Percentiles rank a stretch among this genome's conserved stretches.
Conservation (phyloP, 92 coral and sea anemone species). For the Montipora capitata region DNA sequence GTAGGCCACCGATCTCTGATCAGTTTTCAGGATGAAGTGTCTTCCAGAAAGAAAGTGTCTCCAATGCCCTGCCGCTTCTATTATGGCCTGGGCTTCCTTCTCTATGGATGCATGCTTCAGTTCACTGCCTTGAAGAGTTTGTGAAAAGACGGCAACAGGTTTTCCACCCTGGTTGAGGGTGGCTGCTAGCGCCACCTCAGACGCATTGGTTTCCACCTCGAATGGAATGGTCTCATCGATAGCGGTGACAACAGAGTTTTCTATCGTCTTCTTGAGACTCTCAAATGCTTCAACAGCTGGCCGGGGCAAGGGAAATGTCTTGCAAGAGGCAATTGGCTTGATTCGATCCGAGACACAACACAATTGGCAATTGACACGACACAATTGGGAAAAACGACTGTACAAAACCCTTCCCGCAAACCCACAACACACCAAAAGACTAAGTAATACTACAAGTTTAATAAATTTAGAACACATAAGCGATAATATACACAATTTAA, state of each 20-base stretch:
- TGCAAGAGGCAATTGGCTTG: no score
- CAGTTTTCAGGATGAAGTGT: slow-evolving; percentile 56
- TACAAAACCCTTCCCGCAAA: no score
- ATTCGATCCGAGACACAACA: no score
- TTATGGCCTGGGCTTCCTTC: slow-evolving; percentile 66
- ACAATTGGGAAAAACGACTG: no score
- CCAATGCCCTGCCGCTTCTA: slow-evolving; percentile 48
- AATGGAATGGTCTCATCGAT: background rate
- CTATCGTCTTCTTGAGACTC: background rate
- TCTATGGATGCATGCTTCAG: slow-evolving; percentile 50
- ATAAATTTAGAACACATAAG: no score
- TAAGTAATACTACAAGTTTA: no score
- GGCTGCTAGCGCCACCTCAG: slow-evolving; percentile 69
- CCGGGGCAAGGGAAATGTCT: no score
- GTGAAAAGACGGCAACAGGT: slow-evolving; percentile 37
- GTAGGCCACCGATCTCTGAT: slow-evolving; percentile 56
- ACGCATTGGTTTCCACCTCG: slow-evolving; percentile 66
- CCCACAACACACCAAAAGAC: no score
- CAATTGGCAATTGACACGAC: no score
- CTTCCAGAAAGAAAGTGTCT: slow-evolving; percentile 26
- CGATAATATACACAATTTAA: no score
- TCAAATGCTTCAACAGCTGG: no score
- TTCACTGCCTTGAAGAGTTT: slow-evolving; percentile 52
- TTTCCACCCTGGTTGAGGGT: slow-evolving; percentile 57
- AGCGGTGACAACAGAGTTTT: background rate